Base-by-base conservation (phyloP, 2,113 vertebrate species). In the Lutjanus erythropterus region DNA sequence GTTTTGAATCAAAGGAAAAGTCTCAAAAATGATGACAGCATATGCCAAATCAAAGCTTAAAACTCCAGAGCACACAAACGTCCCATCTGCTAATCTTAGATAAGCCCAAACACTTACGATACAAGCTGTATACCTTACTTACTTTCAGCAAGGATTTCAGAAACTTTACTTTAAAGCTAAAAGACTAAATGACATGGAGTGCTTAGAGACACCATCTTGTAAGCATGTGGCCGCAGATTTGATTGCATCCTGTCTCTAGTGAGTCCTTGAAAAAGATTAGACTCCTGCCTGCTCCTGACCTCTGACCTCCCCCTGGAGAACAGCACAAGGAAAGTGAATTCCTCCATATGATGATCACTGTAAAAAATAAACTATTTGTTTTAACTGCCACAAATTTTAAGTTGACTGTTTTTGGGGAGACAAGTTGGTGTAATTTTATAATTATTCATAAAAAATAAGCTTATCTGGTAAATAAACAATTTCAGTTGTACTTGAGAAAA, bases 51-150 rank as follows among this genome's bases (percentile, higher is more conserved):
- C 50, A 71, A 76, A 66, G 42, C 52, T 41, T 52, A 41, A 67
- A 76, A 80, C 60, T 66, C 67, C 15, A 52, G 42, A 16, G 52
- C 15, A 53, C 70, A 80, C 59, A 49, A n/a, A 70, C 50, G 69
- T 74, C 46, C 65, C 44, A 55, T 80, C 77, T 78, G 49, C 64
- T 81, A 37, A 73, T 81, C 73, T 78, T 4, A 37, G 68, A 69
- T 72, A 64, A 69, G 27, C 44, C 33, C 4, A 11, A 31, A 31
- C 35, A 62, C 39, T 50, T n/a, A 62, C n/a, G 41, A 61, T 67
- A 65, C 61, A 67, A 15, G 23, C 5, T 15, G 44, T 55, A 5
- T 25, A 49, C 19, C 25, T 37, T 31, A n/a, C 39, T 76, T 47
- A 12, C 11, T 55, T 67, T 50, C 23, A 60, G 4, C 9, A 15